These are phyloP conservation scores for Cephalopachus bancanus DNA, from an alignment of 2,797 vertebrate genomes.

Conservation along the genomic window DNA sequence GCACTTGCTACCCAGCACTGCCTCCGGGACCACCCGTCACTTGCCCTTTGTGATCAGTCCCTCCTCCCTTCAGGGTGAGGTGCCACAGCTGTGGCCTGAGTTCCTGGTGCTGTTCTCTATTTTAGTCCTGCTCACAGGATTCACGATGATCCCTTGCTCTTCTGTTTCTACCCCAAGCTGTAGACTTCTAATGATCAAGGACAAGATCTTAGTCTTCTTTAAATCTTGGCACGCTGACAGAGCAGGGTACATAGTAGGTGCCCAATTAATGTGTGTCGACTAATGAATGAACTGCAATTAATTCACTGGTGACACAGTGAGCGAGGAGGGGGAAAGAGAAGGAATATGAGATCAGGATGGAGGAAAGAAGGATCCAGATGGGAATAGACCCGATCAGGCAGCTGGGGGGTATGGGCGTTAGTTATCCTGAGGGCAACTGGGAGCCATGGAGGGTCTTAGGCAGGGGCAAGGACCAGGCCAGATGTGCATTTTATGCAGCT, in stretches of 20 bases:
- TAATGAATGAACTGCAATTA: not conserved
- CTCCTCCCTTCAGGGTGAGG: not conserved
- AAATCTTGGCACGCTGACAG: too few species aligned
- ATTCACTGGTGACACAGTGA: not conserved
- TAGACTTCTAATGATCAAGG: not conserved
- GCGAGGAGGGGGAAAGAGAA: not conserved
- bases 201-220: not conserved
- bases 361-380: not conserved
- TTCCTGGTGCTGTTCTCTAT: not conserved
- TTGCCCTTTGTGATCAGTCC: not conserved
- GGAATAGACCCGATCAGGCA: too few species aligned
- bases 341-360: too few species aligned
- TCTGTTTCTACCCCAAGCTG: not conserved
- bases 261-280: not conserved
- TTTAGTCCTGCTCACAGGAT: not conserved
- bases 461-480: not conserved
- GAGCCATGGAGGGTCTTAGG: not conserved
- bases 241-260: not conserved
- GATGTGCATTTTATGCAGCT: not conserved
- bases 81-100: rapidly evolving
- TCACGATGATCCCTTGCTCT: not conserved
- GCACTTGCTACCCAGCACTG: not conserved
- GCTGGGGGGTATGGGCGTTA: not conserved
- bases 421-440: not conserved
- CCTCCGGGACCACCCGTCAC: not conserved